Conservation (phyloP, 2,797 vertebrate species). For the Myripristis murdjan region DNA sequence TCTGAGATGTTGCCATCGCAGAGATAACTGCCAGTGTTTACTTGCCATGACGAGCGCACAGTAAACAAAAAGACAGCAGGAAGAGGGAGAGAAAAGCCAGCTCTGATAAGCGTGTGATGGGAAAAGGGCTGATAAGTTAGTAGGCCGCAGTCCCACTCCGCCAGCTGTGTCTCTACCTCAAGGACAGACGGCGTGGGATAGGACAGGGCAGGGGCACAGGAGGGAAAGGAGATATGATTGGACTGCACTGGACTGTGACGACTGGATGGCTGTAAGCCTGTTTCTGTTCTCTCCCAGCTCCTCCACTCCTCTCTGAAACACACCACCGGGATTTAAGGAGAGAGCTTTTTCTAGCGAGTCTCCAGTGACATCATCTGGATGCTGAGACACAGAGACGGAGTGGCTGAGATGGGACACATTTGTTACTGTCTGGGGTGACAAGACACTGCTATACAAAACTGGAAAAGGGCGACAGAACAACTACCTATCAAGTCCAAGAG, state of each 20-base stretch:
- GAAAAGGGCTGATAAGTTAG: conserved; percentile 64
- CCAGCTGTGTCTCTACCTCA: conserved; percentile 59
- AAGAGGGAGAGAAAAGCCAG: conserved; percentile 51
- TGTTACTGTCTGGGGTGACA: conserved; percentile 53
- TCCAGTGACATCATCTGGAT: conserved; percentile 51
- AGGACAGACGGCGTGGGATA: conserved; percentile 42
- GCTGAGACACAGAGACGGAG: conserved; percentile 54
- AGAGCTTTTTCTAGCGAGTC: conserved; percentile 22
- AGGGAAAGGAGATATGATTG: conserved; percentile 51
- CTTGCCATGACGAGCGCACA: conserved; percentile 66
- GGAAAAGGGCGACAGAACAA: conserved; percentile 9
- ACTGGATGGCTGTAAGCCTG: conserved; percentile 43
- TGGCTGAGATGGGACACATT: conserved; percentile 56
- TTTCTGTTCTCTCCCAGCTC: conserved; percentile 39
- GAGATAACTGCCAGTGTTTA: conserved; percentile 68
- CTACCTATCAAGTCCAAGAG: conserved; percentile 52
- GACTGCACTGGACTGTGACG: conserved; percentile 64
- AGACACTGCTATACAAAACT: conserved; percentile 22
- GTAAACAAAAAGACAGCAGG: conserved; percentile 53
- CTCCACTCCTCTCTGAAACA: conserved; percentile 37
- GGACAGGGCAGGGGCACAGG: conserved; percentile 22
- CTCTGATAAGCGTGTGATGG: conserved; percentile 71
- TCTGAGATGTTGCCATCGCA: conserved; percentile 59
- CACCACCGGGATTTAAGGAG: conserved; percentile 32
- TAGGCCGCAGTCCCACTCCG: conserved; percentile 23